Evolutionary conservation across 2,888 invertebrate genomes (phyloP).

Genomic region (Agrilus mali): DNA sequence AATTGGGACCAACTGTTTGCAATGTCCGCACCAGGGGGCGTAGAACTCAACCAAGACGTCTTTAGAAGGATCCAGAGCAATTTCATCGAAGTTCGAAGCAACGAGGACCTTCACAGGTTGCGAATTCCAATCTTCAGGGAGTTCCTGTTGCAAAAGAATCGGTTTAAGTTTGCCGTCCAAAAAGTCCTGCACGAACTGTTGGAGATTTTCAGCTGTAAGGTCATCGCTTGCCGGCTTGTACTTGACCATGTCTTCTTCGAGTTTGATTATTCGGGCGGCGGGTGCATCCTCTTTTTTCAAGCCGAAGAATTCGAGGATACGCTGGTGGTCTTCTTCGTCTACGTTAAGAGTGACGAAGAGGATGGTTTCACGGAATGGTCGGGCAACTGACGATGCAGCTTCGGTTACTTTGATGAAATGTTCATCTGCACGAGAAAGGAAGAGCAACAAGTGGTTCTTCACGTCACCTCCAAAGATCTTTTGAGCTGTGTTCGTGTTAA

Average conservation of each 20-base stretch:
- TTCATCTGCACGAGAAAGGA: conserved; percentile 83
- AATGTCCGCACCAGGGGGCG: conserved; percentile 98
- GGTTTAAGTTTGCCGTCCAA: conserved; percentile 88
- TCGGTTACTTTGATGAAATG: conserved; percentile 65
- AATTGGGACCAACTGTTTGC: conserved; percentile 94
- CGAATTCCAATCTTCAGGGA: conserved; percentile 96
- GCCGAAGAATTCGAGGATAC: conserved; percentile 97
- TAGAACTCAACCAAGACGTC: conserved; percentile 98
- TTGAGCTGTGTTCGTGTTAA: conserved; percentile 94
- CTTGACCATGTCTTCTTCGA: conserved; percentile 96
- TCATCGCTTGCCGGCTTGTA: conserved; percentile 81
- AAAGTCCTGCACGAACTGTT: conserved; percentile 78
- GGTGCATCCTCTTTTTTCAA: conserved; percentile 90
- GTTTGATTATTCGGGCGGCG: conserved; percentile 78
- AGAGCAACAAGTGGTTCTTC: conserved; percentile 91
- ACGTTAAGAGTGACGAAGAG: conserved; percentile 93
- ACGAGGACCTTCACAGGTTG: conserved; percentile 87
- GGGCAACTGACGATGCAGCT: conserved; percentile 71
- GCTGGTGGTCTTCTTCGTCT: conserved; percentile 88
- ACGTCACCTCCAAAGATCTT: conserved; percentile 98
- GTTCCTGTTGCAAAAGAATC: conserved; percentile 84
- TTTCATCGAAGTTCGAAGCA: conserved; percentile 88
- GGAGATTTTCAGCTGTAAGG: conserved; percentile 52
- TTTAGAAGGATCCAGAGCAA: conserved; percentile 77
- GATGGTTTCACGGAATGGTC: conserved; percentile 81